Percentiles rank a stretch among this genome's conserved stretches.
Conservation (phyloP, 2,888 invertebrate genomes). For the Eristalis intricaria region DNA sequence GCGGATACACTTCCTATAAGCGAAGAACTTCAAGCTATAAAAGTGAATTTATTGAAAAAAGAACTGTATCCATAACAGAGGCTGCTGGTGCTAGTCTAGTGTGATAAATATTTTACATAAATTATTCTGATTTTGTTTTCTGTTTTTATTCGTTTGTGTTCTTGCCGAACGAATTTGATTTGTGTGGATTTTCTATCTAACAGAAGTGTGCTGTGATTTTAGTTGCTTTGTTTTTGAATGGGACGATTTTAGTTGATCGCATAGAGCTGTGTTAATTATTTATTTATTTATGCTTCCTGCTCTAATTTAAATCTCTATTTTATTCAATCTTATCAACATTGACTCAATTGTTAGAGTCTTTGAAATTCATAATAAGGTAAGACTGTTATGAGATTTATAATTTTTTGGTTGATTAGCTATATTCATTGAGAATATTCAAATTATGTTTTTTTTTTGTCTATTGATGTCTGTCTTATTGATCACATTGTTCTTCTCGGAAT, state of each 20-base stretch:
- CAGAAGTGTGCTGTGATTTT: neutral
- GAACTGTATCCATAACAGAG: neutral
- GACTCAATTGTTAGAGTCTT: neutral
- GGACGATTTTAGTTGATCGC: slow-evolving; percentile 10
- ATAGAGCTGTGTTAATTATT: slow-evolving; percentile 27
- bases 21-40: slow-evolving; percentile 3
- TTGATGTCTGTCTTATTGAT: no score
- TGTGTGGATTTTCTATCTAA: neutral
- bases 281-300: neutral
- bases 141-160: neutral
- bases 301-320: neutral
- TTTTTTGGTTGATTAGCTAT: neutral
- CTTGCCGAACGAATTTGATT: neutral
- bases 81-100: neutral
- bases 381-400: neutral
- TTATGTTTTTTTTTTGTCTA: no score
- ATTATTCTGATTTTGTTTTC: slow-evolving; percentile 13
- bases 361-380: neutral
- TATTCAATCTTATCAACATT: neutral
- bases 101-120: slow-evolving; percentile 31
- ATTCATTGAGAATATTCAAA: no score
- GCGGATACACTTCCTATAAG: slow-evolving; percentile 77
- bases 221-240: neutral
- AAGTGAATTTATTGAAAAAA: neutral
- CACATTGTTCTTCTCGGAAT: no score